Base-by-base conservation (phyloP, 30 jellyfish, hydroid and myxozoan genomes). In the Sanderia malayensis region DNA sequence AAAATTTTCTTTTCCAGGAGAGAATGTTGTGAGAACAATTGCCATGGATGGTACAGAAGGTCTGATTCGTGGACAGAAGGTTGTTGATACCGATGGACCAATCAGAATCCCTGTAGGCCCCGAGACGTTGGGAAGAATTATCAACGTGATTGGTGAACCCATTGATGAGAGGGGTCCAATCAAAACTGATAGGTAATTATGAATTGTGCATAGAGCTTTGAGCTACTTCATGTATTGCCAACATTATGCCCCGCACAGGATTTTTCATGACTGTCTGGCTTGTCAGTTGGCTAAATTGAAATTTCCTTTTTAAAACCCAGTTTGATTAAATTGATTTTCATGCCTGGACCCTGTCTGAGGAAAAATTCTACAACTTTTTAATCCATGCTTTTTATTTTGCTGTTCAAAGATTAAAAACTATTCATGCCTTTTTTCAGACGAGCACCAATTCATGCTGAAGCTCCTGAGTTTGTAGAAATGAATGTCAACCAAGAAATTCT, bases 31-130 rank as follows among this genome's bases (percentile, higher is more conserved):
- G 57, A 94, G 99, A 29, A 94, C 99, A 29, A 94, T 94, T 83
- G 99, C 99, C 58, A 94, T 94, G 99, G 99, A 94, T 84, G 99
- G 99, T 83, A 94, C 99, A 0, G 99, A 94, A 61, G 99, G 99
- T 10, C 95, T 94, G 31, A 96, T 94, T 59, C 93, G 99, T 45
- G 99, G 99, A 17, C 95, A 94, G 44, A 49, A 73, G 15, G 99
- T 94, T 22, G 45, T 87, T 31, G 99, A 94, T 49, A 94, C 92
- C 9, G 99, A 94, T 41, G 95, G 88, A 22, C 99, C 99, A 59
- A 94, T 94, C 73, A 83, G 86, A 59, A 84, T 94, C 62, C 99
- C 99, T 0, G 99, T 94, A 23, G 99, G 99, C 1, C 99, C 99
- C n/a, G 99, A 88, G 53, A 94, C 99, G 2, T 73, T 94, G 2